These are phyloP conservation scores for Leptestheria dahalacensis DNA, from an alignment of 1,140 invertebrate genomes.

Conservation along the genomic window DNA sequence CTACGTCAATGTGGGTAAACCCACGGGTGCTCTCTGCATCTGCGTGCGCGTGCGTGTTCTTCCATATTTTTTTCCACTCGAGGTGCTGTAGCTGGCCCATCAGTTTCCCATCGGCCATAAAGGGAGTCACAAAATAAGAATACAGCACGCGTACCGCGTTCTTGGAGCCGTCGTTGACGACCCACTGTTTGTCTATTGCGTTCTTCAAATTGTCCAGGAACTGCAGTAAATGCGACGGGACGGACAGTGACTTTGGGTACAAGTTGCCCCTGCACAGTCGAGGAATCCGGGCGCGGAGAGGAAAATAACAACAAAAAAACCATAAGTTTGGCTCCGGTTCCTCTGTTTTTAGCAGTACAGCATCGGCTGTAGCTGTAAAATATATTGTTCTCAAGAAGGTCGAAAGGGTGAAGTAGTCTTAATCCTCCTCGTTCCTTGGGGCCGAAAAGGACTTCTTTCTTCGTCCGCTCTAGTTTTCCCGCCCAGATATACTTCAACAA, in stretches of 20 bases:
- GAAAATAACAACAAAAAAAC: not conserved
- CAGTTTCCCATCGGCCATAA: not conserved
- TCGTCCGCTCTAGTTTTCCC: not conserved
- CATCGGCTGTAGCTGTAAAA: not conserved
- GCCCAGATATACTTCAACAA: not conserved
- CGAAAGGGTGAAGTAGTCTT: not conserved
- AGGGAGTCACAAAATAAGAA: not conserved
- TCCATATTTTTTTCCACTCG: not conserved
- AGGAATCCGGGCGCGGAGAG: not conserved
- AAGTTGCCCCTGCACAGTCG: not conserved
- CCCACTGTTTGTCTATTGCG: not conserved
- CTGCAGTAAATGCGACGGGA: not conserved
- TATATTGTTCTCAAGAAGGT: not conserved
- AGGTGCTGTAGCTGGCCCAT: not conserved
- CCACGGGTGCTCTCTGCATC: not conserved
- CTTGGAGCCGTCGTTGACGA: not conserved
- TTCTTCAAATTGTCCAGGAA: not conserved
- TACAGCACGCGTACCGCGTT: not conserved
- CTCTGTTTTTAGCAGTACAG: not conserved
- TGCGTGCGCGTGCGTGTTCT: conserved; percentile 14
- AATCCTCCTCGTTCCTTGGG: not conserved
- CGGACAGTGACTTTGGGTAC: not conserved
- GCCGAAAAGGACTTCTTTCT: not conserved
- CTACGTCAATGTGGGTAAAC: not conserved
- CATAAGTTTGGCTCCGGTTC: not conserved